These are phyloP conservation scores for Nineta flava DNA, from an alignment of 2,888 invertebrate genomes.

Conservation along the genomic window DNA sequence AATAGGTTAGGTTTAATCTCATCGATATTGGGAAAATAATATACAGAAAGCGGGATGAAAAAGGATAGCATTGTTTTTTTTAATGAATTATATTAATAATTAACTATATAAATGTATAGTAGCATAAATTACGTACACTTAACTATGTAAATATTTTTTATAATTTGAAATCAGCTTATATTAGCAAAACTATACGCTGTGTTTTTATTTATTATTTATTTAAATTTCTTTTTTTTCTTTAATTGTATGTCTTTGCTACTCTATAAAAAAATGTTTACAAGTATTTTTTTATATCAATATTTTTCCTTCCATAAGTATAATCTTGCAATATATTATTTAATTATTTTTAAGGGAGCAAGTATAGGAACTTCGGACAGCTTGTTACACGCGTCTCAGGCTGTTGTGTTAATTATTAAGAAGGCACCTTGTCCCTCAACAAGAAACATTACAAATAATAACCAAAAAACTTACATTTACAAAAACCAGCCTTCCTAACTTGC, in stretches of 20 bases:
- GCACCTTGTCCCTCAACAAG: slow-evolving; percentile 17
- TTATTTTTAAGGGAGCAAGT: slow-evolving; percentile 8
- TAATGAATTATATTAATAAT: neutral
- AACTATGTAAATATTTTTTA: slow-evolving; percentile 2
- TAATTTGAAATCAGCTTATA: slow-evolving; percentile 5
- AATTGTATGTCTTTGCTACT: slow-evolving; percentile 2
- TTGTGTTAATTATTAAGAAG: slow-evolving; percentile 10
- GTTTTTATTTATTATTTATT: neutral
- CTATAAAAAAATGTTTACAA: slow-evolving; percentile 6
- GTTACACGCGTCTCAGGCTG: slow-evolving; percentile 8
- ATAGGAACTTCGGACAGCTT: slow-evolving; percentile 9
- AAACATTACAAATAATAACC: slow-evolving; percentile 5
- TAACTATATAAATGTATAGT: neutral
- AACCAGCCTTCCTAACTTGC: slow-evolving; percentile 8
- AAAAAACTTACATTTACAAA: neutral
- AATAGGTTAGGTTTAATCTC: too few relatives aligned
- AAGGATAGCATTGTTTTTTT: neutral
- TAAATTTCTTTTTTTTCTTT: too few relatives aligned
- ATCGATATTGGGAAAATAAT: neutral
- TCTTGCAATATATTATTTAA: slow-evolving; percentile 5
- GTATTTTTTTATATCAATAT: slow-evolving; percentile 3
- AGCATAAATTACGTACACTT: slow-evolving; percentile 3
- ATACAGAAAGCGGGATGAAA: neutral
- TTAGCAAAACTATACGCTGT: slow-evolving; percentile 7
- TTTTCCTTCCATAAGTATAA: slow-evolving; percentile 1